Percentiles rank a stretch among this genome's conserved stretches.
These are phyloP conservation scores for Prietella phreatophila DNA, from an alignment of 2,113 vertebrate species.

Conservation along the genomic window DNA sequence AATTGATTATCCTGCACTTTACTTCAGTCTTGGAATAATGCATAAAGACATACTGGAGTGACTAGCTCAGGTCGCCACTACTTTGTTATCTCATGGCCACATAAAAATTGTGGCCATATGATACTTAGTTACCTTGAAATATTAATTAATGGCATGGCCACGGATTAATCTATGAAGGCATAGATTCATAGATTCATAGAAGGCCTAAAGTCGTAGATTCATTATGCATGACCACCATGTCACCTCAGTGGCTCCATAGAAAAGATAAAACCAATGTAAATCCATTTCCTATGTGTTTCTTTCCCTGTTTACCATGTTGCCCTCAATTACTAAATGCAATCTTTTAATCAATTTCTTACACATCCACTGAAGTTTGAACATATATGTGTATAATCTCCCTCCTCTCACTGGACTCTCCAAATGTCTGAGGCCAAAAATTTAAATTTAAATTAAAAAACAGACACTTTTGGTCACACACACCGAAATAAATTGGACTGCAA, in stretches of 20 bases:
- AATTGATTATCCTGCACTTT: background rate
- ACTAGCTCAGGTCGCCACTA: background rate
- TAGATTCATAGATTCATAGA: background rate
- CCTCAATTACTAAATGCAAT: background rate
- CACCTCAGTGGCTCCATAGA: background rate
- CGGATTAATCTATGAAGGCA: too few species aligned
- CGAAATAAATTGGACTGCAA: background rate
- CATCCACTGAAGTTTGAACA: background rate
- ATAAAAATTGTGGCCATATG: background rate
- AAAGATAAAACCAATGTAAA: background rate
- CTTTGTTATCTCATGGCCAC: background rate
- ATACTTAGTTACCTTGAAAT: background rate
- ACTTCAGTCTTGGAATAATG: background rate
- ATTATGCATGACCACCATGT: background rate
- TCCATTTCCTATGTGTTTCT: background rate
- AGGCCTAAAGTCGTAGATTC: background rate
- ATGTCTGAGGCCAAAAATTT: background rate
- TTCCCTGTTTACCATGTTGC: background rate
- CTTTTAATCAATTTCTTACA: background rate
- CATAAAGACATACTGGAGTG: background rate
- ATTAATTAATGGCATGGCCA: background rate
- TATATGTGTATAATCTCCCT: slow-evolving; percentile 10
- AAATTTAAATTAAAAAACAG: too few species aligned
- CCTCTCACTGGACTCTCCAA: background rate
- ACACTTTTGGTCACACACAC: background rate